Evolutionary conservation across 2,888 invertebrate genomes (phyloP).

Genomic region (Lasioglossum figueresi): DNA sequence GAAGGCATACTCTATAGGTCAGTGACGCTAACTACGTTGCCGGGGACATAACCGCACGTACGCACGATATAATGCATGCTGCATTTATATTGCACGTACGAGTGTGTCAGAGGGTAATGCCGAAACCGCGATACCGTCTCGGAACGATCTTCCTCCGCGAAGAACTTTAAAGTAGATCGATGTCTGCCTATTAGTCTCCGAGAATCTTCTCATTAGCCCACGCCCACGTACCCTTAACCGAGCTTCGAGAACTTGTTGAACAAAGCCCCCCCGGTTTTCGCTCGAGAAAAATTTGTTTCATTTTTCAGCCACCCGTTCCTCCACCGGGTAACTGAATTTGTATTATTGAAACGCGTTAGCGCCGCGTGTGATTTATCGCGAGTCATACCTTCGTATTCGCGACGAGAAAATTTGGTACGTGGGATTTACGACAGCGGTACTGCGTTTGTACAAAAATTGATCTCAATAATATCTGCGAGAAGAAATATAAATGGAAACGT

Average conservation of each 20-base stretch:
- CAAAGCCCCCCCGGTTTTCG: neutral
- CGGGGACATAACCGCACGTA: conserved; percentile 49
- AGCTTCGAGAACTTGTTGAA: neutral
- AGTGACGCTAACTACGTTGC: conserved; percentile 61
- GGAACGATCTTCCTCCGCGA: neutral
- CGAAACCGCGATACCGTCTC: conserved; percentile 5
- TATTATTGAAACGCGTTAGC: neutral
- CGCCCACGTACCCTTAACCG: neutral
- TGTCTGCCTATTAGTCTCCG: neutral
- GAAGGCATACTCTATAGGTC: conserved; percentile 61
- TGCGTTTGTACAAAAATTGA: neutral
- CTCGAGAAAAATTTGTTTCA: neutral
- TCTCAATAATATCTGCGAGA: neutral
- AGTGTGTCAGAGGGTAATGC: conserved; percentile 2
- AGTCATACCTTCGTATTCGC: neutral
- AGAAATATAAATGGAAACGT: neutral
- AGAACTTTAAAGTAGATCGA: neutral
- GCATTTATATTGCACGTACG: conserved; percentile 35
- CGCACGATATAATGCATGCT: conserved; percentile 48
- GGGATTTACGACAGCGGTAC: neutral
- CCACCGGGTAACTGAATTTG: neutral
- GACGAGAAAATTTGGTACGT: neutral
- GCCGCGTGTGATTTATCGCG: neutral
- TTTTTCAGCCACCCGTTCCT: neutral
- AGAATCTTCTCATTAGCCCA: neutral